Evolutionary conservation across 1,140 invertebrate genomes (phyloP).

Genomic region (Bombus sibiricus): DNA sequence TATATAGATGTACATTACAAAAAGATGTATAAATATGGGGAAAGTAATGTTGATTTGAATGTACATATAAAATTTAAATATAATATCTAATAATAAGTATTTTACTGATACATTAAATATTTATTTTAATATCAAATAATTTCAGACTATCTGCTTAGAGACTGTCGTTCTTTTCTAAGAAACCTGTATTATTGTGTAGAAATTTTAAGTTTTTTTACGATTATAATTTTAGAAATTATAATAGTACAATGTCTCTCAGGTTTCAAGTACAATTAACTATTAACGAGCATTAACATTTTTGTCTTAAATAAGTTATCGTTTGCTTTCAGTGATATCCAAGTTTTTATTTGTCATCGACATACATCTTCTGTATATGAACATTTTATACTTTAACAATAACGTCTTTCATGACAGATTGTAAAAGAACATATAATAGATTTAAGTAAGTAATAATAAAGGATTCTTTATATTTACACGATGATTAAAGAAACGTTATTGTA

Average conservation of each 20-base stretch:
- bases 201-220: not conserved
- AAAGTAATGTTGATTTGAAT: slow-evolving; percentile 28
- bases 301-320: not conserved
- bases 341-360: not conserved
- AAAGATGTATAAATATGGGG: slow-evolving; percentile 20
- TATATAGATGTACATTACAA: slow-evolving; percentile 15
- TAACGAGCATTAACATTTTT: not conserved
- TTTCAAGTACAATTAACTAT: not conserved
- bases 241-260: not conserved
- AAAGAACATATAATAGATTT: not conserved
- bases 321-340: not conserved
- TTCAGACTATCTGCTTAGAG: not conserved
- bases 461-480: not conserved
- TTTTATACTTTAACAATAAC: not conserved
- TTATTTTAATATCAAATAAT: slow-evolving; percentile 28
- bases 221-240: not conserved
- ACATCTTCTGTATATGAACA: too few relatives aligned
- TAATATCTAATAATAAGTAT: slow-evolving; percentile 39
- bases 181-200: not conserved
- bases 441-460: not conserved
- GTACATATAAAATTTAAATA: slow-evolving; percentile 38
- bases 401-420: not conserved
- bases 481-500: not conserved
- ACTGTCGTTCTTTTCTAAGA: not conserved
- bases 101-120: slow-evolving; percentile 27